Conservation (phyloP, 2,113 vertebrate species). For the Phaethornis superciliosus region DNA sequence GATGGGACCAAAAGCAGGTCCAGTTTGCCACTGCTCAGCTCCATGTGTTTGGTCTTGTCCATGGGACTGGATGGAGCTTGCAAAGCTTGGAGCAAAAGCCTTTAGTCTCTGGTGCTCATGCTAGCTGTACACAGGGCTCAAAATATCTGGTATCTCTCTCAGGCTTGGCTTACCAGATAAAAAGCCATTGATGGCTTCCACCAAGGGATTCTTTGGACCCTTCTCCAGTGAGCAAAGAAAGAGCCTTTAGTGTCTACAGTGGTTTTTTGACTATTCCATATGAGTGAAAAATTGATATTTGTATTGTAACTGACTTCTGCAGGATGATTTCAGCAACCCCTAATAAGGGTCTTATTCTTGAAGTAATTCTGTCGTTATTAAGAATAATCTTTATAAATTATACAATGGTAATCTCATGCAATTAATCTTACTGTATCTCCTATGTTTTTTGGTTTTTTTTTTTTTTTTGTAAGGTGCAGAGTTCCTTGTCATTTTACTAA, state of each 20-base stretch:
- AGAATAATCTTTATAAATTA: conserved; percentile 5
- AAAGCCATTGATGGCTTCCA: neutral
- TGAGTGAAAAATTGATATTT: neutral
- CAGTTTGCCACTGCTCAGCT: neutral
- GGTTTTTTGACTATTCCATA: neutral
- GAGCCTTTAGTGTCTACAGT: neutral
- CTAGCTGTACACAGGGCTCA: neutral
- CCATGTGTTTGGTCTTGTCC: neutral
- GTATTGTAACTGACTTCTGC: neutral
- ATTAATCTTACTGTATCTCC: neutral
- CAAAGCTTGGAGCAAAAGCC: neutral
- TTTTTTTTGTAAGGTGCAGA: neutral
- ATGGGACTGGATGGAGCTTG: neutral
- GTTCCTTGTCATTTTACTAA: neutral
- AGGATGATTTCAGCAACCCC: neutral
- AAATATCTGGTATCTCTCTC: neutral
- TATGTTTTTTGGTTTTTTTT: neutral
- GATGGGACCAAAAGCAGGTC: neutral
- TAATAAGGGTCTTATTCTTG: neutral
- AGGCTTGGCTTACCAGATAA: neutral
- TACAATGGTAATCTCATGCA: neutral
- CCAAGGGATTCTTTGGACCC: neutral
- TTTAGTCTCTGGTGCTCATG: neutral
- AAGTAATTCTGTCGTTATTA: conserved; percentile 24
- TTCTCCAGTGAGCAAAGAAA: neutral